Percentiles rank a stretch among this genome's conserved stretches.
Evolutionary conservation across 2,888 invertebrate species (phyloP).

Genomic region (Hypsopygia costalis): DNA sequence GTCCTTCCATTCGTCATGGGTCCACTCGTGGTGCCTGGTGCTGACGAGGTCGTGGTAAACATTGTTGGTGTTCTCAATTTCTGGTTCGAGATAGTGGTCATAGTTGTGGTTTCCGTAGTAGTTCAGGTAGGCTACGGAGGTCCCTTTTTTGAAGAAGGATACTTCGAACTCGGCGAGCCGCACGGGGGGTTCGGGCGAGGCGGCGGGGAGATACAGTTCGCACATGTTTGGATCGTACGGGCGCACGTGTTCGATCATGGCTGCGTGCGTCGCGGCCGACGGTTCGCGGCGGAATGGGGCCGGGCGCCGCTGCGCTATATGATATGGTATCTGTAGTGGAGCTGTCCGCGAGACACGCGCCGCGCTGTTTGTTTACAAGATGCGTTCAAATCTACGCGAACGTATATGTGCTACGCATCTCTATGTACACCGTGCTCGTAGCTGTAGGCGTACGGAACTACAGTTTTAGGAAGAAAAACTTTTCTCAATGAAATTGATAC

Average conservation of each 20-base stretch:
- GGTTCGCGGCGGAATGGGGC: slow-evolving; percentile 51
- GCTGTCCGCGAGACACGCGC: slow-evolving; percentile 34
- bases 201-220: slow-evolving; percentile 55
- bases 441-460: no score
- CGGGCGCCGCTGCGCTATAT: slow-evolving; percentile 36
- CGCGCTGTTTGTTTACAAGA: slow-evolving; percentile 55
- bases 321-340: slow-evolving; percentile 23
- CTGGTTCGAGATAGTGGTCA: slow-evolving; percentile 59
- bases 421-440: no score
- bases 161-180: slow-evolving; percentile 73
- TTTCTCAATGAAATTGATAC: no score
- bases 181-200: slow-evolving; percentile 60
- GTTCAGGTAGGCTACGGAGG: slow-evolving; percentile 39
- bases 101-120: slow-evolving; percentile 62
- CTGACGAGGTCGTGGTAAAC: slow-evolving; percentile 67
- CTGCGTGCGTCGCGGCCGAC: slow-evolving; percentile 47
- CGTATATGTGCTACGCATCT: neutral
- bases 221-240: slow-evolving; percentile 70
- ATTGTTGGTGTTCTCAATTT: slow-evolving; percentile 51
- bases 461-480: no score
- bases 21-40: slow-evolving; percentile 44
- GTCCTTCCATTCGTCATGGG: slow-evolving; percentile 72
- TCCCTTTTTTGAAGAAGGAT: slow-evolving; percentile 54
- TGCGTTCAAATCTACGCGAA: slow-evolving; percentile 22
- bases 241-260: slow-evolving; percentile 73